Evolutionary conservation across 2,888 invertebrate genomes (phyloP).

Genomic region (Tenthredo livida): DNA sequence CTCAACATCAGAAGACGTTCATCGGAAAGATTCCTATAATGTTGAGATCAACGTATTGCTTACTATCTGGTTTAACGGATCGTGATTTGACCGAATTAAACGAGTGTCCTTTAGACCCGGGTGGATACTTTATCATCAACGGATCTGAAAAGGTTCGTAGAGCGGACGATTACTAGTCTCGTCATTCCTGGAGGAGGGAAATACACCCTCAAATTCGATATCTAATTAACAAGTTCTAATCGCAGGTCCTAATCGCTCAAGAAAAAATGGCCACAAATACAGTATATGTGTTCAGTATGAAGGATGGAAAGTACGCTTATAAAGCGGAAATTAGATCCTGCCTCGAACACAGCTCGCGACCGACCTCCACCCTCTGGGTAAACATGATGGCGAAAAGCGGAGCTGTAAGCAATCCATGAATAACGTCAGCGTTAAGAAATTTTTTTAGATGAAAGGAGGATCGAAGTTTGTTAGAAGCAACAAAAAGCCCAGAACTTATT

Average conservation of each 20-base stretch:
- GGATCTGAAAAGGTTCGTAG: constrained; percentile 94
- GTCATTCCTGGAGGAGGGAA: background rate
- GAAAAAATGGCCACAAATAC: constrained; percentile 99
- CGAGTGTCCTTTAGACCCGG: constrained; percentile 99
- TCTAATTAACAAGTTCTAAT: background rate
- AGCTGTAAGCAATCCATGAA: constrained; percentile 76
- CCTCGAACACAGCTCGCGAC: constrained; percentile 94
- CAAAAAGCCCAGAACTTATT: background rate
- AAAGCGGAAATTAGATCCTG: constrained; percentile 99
- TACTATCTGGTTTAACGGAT: constrained; percentile 96
- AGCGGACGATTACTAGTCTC: background rate
- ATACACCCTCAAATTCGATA: no score
- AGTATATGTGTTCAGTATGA: constrained; percentile 99
- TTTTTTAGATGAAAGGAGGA: background rate
- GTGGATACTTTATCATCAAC: constrained; percentile 99
- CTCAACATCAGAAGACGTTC: constrained; percentile 85
- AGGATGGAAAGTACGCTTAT: constrained; percentile 99
- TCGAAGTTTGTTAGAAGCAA: constrained; percentile 8
- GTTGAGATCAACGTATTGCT: constrained; percentile 98
- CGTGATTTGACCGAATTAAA: constrained; percentile 99
- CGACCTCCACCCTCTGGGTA: constrained; percentile 98
- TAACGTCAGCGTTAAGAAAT: constrained; percentile 1
- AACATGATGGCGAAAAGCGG: constrained; percentile 99
- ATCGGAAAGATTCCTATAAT: constrained; percentile 97
- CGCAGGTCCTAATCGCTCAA: constrained; percentile 94